Base-by-base conservation (phyloP, 2,888 invertebrate genomes). In the Drosophila putrida region DNA sequence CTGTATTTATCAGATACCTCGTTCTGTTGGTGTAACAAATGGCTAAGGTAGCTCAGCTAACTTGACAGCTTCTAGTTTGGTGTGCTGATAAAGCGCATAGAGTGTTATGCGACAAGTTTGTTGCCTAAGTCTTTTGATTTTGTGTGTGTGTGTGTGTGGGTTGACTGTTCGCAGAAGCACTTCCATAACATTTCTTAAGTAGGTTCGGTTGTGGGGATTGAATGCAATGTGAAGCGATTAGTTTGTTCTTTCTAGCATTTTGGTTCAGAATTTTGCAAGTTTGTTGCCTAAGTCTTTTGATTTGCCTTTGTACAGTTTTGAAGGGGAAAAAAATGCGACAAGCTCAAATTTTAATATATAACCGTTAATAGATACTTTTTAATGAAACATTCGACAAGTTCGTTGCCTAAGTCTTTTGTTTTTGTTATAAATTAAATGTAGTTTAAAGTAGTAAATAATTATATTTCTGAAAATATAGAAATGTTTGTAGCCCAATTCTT, bases 1-100 rank as follows among this genome's bases (percentile, higher is more conserved):
- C 36, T 47, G 43, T 60, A 62, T 64, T 62, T 67, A 36, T 47
- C 57, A 71, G 83, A 75, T 55, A 49, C 6, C 27, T 41, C 36
- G 13, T 53, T 35, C 49, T 44, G 43, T 55, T 44, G 38, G 31
- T 15, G 39, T 64, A 70, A 73, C 50, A 73, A 70, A 73, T 73
- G 63, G 46, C 31, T 15, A 20, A 38, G 54, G 38, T 36, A 25
- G 59, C 54, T 51, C 50, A 36, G 20, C 13, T 38, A 49, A 57
- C 38, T 36, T 13, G 46, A 55, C 51, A 38, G 50, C 39, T 55
- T 33, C 15, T 6, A 38, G 28, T 20, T 20, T 35, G 11, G 6
- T 6, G 13, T 51, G 36, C 57, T 13, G 61, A 31, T 55, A 38
- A 28, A 6, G 20, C 13, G 39, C 41, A 20, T n/a, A 11, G 33